Evolutionary conservation across 2,113 vertebrate genomes (phyloP).

Genomic region (Prietella phreatophila): DNA sequence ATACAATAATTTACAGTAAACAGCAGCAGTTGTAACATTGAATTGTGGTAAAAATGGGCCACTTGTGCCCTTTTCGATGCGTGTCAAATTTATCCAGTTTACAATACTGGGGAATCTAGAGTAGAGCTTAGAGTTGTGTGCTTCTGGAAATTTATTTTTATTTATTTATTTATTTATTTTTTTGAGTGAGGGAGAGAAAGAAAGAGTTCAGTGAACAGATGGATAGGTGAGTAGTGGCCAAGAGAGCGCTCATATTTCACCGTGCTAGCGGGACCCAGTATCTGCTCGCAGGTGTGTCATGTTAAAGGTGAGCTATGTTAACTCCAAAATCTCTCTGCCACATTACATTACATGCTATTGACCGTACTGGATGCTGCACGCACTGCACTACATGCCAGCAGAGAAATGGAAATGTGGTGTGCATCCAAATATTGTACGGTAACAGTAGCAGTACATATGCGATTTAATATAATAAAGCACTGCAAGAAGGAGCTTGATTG

Average conservation of each 20-base stretch:
- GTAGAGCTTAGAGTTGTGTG: constrained; percentile 84
- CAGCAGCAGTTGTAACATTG: background rate
- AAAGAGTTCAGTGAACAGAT: constrained; percentile 67
- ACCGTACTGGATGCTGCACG: constrained; percentile 49
- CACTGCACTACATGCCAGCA: background rate
- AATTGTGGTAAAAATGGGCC: background rate
- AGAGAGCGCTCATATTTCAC: constrained; percentile 83
- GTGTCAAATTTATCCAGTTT: background rate
- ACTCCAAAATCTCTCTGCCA: constrained; percentile 18
- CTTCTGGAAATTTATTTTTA: constrained; percentile 85
- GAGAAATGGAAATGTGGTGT: background rate
- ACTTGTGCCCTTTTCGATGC: background rate
- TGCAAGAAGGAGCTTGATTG: background rate
- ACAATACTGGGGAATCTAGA: constrained; percentile 78
- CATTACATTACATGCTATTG: constrained; percentile 19
- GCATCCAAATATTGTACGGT: background rate
- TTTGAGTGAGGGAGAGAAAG: constrained; percentile 74
- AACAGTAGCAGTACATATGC: background rate
- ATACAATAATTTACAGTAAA: background rate
- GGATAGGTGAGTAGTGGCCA: constrained; percentile 72
- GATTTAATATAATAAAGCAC: background rate
- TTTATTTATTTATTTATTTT: constrained; percentile 82
- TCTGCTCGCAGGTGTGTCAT: constrained; percentile 22
- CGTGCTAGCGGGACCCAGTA: constrained; percentile 26
- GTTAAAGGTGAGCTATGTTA: constrained; percentile 31